Conservation (phyloP, 2,888 invertebrate genomes). For the Euclidia mi region DNA sequence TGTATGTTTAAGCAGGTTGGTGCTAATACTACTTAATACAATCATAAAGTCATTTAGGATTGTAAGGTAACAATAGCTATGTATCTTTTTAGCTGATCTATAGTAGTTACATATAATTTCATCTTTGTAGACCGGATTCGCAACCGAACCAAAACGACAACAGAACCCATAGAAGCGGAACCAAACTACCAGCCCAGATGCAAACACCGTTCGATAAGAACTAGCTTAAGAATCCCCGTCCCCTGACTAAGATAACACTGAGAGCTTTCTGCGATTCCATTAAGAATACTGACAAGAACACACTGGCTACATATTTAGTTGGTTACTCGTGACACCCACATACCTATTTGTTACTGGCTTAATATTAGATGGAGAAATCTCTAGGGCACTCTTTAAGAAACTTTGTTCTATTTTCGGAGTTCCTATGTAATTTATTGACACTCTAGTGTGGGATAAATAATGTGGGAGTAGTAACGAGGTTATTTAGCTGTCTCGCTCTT, state of each 20-base stretch:
- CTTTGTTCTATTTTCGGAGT: conserved; percentile 7
- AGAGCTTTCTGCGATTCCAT: conserved; percentile 53
- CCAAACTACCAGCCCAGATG: conserved; percentile 30
- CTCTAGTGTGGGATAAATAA: not conserved
- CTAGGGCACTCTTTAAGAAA: conserved; percentile 10
- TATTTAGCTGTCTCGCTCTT: too few species aligned
- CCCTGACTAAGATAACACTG: conserved; percentile 30
- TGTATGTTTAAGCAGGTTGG: too few species aligned
- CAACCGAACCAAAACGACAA: not conserved
- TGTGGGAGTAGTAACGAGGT: not conserved
- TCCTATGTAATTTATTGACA: conserved; percentile 17
- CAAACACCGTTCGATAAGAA: conserved; percentile 43
- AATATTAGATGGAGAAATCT: conserved; percentile 7
- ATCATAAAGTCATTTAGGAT: too few species aligned
- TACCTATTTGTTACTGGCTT: conserved; percentile 3
- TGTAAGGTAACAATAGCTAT: too few species aligned
- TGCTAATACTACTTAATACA: too few species aligned
- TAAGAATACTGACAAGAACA: conserved; percentile 30
- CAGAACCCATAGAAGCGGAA: not conserved
- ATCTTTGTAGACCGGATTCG: too few species aligned
- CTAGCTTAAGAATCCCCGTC: conserved; percentile 23
- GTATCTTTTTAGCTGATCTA: too few species aligned
- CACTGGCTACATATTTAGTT: conserved; percentile 28
- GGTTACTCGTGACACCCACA: conserved; percentile 34
- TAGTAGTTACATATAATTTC: too few species aligned